Base-by-base conservation (phyloP, 2,888 invertebrate species). In the Lysandra coridon region DNA sequence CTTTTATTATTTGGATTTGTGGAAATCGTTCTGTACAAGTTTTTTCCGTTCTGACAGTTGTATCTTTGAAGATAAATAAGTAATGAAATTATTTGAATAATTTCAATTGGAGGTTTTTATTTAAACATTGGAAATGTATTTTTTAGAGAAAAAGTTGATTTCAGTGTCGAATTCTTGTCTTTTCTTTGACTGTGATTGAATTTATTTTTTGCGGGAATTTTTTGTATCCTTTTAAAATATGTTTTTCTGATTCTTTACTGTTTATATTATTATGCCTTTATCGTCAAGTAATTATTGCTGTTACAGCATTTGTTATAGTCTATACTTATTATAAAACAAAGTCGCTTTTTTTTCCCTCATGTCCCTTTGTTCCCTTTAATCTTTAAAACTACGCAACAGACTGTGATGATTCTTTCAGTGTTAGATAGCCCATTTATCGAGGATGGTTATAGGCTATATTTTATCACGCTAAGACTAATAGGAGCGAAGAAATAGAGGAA, bases 41-140 rank as follows among this genome's bases (percentile, higher is more conserved):
- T 69, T 69, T 33, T 69, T 33, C 14, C 37, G 4, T 69, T 69
- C 33, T 69, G 69, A 69, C 69, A 69, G 69, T 37, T 17, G 33
- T 69, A 69, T 69, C 69, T 69, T 69, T 37, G 69, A 69, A 33
- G 69, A 69, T 69, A 69, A 69, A 69, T 69, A 69, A 69, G 33
- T 69, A 69, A 37, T 69, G 14, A 69, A 33, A 69, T 69, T 69
- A 69, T 69, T 37, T 69, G 37, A 33, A 69, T 33, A 69, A 37
- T 14, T 69, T 17, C 33, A 69, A 69, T 69, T 17, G 4, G 2
- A 69, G 64, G 14, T 37, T 69, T 69, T 69, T 37, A 69, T 69
- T 69, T 69, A 14, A 69, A 33, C 69, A 69, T 33, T 69, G 4
- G 14, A 33, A 69, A 69, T 69, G 33, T 69, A 69, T 69, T 69